Base-by-base conservation (phyloP, 2,888 invertebrate genomes). In the Leptinotarsa peninsularis region DNA sequence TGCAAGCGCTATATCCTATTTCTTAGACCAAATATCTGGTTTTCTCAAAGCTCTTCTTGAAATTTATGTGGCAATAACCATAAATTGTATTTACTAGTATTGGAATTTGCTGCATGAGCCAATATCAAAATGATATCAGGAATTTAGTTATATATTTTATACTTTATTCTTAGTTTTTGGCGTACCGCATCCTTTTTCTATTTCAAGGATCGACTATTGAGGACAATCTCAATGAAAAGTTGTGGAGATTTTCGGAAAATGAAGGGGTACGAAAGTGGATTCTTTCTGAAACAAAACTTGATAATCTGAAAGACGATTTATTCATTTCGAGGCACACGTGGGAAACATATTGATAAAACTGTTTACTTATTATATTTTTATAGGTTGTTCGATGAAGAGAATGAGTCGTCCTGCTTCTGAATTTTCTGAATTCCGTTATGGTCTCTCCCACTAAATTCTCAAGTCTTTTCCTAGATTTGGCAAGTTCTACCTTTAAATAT, bases 41-140 rank as follows among this genome's bases (percentile, higher is more conserved):
- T 80, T 79, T 79, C 81, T 81, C 76, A 43, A 74, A 79, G 79
- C 82, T 83, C 80, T 81, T 81, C 80, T 80, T 77, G 77, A 81
- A 85, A 85, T 86, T 85, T 86, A 85, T 85, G 83, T 81, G 77
- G 83, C 84, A 85, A 86, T 85, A 85, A 85, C 84, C 84, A 85
- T 85, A 86, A 84, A 84, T 85, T 82, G 82, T 83, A 84, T 84
- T 86, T 85, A 85, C 82, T 83, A 71, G 76, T 74, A 76, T 74
- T 72, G 72, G 74, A 74, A 68, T 18, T 67, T 74, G 70, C 67
- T 52, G 72, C 72, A 74, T 58, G 72, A 74, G 66, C 74, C 78
- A 72, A 76, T 78, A 76, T 72, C 67, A 66, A 74, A 72, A 76
- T 76, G 68, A 74, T 67, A 71, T 75, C 72, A 67, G 67, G 74